phyloP scores from a whole-genome alignment of 2,797 vertebrate genomes.

The Allenopithecus nigroviridis region DNA sequence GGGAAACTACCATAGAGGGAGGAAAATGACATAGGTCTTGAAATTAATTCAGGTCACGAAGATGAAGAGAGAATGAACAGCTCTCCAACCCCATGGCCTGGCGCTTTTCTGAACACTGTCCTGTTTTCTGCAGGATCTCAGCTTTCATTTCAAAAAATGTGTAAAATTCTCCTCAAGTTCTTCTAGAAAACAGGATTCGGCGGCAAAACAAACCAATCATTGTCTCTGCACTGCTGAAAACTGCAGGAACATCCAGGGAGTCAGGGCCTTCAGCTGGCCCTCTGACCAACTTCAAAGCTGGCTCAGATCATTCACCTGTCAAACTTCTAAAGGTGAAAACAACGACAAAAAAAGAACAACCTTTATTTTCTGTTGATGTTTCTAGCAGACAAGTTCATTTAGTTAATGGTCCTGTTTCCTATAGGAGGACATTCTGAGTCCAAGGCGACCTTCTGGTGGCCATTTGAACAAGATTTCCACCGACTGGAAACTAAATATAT shows the following conservation, averaged over 20 bases:
- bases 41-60: slow-evolving; percentile 9
- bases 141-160: slow-evolving; percentile 66
- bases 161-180: slow-evolving; percentile 23
- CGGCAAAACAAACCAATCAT: slow-evolving; percentile 53
- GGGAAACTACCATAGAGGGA: background rate
- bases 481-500: background rate
- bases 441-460: background rate
- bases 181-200: slow-evolving; percentile 33
- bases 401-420: background rate
- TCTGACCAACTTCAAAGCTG: slow-evolving; percentile 46
- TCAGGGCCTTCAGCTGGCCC: background rate
- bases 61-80: background rate
- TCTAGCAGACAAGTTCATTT: background rate
- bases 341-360: background rate
- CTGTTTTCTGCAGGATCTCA: slow-evolving; percentile 22
- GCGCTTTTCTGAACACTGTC: background rate
- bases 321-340: background rate
- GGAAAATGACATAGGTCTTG: background rate
- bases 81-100: background rate
- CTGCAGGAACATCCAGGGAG: background rate
- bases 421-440: background rate
- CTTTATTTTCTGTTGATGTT: background rate
- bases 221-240: slow-evolving; percentile 24
- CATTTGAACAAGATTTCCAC: background rate
- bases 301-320: slow-evolving; percentile 23